Conservation (phyloP, 2,113 vertebrate species). For the Romanogobio albipinnatus region DNA sequence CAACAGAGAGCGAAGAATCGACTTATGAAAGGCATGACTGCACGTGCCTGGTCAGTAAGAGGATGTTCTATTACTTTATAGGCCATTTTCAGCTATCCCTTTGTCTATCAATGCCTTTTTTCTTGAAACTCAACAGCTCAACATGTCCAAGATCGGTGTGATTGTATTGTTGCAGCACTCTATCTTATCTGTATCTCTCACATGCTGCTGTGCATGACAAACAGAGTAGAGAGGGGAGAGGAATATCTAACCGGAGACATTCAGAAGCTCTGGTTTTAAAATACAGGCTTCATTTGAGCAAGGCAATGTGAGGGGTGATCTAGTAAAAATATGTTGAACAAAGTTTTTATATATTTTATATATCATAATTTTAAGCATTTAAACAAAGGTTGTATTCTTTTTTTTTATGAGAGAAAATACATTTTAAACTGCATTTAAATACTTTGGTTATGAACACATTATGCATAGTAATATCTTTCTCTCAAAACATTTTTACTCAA, state of each 20-base stretch:
- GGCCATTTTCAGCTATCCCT: not conserved
- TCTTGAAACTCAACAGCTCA: conserved; percentile 24
- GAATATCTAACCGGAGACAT: conserved; percentile 24
- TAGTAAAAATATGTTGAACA: too few species aligned
- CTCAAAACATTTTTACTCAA: too few species aligned
- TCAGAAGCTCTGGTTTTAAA: conserved; percentile 24
- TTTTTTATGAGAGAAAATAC: too few species aligned
- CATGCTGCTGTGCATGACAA: conserved; percentile 30
- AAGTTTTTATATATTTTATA: too few species aligned
- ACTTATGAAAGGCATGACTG: conserved; percentile 35
- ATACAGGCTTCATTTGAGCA: not conserved
- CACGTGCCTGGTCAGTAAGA: conserved; percentile 21
- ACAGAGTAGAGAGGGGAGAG: conserved; percentile 17
- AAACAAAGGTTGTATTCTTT: too few species aligned
- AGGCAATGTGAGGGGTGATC: not conserved
- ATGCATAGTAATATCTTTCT: too few species aligned
- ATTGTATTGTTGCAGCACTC: conserved; percentile 1
- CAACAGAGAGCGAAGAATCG: not conserved
- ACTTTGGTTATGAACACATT: too few species aligned
- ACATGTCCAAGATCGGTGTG: conserved; percentile 20
- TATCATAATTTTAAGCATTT: too few species aligned
- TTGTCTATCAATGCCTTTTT: conserved; percentile 19
- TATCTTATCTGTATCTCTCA: conserved; percentile 30
- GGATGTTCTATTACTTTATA: not conserved
- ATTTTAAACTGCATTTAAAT: too few species aligned